A percentile compares a stretch with the other conserved stretches of the same genome.
phyloP scores from a whole-genome alignment of 2,113 vertebrate species.

The Artemisiospiza belli region DNA sequence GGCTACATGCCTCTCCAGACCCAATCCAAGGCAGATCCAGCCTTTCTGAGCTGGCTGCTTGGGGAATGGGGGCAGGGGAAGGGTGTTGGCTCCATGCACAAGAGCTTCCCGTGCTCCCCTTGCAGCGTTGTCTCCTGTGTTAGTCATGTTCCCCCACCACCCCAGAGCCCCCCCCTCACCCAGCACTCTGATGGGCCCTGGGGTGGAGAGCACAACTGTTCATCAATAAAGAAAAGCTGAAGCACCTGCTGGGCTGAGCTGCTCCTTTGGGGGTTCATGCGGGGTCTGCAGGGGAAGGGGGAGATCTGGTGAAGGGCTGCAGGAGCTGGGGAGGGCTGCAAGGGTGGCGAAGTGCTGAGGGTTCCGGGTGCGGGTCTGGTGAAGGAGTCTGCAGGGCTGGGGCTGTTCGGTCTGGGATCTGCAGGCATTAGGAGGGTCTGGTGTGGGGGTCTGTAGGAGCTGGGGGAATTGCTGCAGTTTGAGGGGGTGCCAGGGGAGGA shows the following conservation, averaged over 20 bases:
- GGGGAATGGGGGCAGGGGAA: background rate
- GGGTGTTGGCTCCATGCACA: background rate
- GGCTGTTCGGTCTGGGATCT: fast-evolving
- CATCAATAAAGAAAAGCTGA: conserved; percentile 70
- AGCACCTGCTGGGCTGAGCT: background rate
- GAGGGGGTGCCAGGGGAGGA: no score
- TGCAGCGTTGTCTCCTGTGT: background rate
- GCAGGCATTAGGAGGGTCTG: fast-evolving
- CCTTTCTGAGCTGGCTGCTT: background rate
- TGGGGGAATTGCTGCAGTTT: no score
- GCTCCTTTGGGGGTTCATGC: background rate
- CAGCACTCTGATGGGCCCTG: background rate
- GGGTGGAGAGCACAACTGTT: conserved; percentile 31
- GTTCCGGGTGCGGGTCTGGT: fast-evolving
- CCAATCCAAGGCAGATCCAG: background rate
- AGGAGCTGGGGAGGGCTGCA: background rate
- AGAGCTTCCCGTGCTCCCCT: background rate
- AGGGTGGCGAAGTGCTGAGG: no score
- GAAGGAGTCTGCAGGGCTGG: no score
- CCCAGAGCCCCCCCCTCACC: background rate
- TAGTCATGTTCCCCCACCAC: background rate
- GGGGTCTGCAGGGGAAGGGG: background rate
- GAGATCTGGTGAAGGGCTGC: no score
- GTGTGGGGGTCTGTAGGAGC: background rate
- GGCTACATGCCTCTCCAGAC: background rate